Percentiles rank a stretch among this genome's conserved stretches.
Conservation (phyloP, 2,888 invertebrate genomes). For the Lithophane socia region DNA sequence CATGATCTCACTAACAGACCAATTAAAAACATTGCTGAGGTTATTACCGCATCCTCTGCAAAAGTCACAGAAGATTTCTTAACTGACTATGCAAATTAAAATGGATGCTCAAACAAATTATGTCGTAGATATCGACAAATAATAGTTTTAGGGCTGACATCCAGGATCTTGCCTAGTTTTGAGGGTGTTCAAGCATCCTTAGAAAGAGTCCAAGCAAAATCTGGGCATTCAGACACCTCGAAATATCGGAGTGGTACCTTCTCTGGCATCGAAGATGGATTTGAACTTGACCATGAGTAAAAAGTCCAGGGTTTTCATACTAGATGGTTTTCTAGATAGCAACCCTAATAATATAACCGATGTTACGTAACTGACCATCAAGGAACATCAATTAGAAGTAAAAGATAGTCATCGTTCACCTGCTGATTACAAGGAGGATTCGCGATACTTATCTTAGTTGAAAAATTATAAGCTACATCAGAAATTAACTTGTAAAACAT, state of each 20-base stretch:
- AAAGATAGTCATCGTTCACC: slow-evolving; percentile 31
- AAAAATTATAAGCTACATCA: slow-evolving; percentile 65
- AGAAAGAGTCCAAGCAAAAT: not conserved
- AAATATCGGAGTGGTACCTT: not conserved
- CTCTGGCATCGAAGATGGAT: not conserved
- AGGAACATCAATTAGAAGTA: slow-evolving; percentile 35
- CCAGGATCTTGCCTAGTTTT: not conserved
- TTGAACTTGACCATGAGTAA: not conserved
- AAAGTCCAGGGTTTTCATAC: not conserved
- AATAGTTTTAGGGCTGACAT: slow-evolving; percentile 27
- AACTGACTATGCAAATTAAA: slow-evolving; percentile 57
- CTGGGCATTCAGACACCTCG: not conserved
- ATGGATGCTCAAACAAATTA: slow-evolving; percentile 49
- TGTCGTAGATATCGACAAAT: slow-evolving; percentile 20
- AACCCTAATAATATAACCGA: slow-evolving; percentile 28
- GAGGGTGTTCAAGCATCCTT: not conserved
- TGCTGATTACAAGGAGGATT: slow-evolving; percentile 45
- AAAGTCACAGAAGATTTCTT: slow-evolving; percentile 45
- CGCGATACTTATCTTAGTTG: slow-evolving; percentile 47
- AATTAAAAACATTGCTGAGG: slow-evolving; percentile 35
- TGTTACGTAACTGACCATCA: slow-evolving; percentile 27
- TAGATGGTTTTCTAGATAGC: not conserved
- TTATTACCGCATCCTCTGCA: slow-evolving; percentile 38
- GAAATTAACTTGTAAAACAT: slow-evolving; percentile 57
- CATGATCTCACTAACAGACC: slow-evolving; percentile 15